These are phyloP conservation scores for Astatotilapia flaviijosephi DNA, from an alignment of 2,113 vertebrate genomes.

Conservation along the genomic window DNA sequence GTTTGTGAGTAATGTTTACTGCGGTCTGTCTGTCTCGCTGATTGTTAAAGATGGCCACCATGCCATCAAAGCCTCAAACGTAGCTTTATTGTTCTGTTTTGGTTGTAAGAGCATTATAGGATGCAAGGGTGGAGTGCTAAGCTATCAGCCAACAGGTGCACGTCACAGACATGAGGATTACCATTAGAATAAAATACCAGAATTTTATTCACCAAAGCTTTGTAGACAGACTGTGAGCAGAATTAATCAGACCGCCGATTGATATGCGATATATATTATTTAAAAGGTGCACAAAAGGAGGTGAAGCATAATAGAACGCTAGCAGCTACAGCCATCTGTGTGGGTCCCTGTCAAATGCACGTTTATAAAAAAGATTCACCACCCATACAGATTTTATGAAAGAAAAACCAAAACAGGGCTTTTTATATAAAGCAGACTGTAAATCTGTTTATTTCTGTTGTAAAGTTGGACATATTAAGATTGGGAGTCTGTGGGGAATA, in stretches of 20 bases:
- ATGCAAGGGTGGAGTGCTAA: neutral
- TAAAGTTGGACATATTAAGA: neutral
- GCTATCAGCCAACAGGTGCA: neutral
- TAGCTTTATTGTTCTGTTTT: neutral
- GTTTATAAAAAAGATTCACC: neutral
- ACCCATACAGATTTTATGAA: neutral
- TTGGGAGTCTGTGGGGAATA: neutral
- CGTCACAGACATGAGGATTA: neutral
- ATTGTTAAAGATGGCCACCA: neutral
- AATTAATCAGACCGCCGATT: neutral
- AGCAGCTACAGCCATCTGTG: neutral
- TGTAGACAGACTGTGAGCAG: neutral
- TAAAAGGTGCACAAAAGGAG: neutral
- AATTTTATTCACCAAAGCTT: neutral
- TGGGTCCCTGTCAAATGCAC: neutral
- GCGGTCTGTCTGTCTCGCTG: neutral
- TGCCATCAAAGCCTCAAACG: neutral
- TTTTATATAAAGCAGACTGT: neutral
- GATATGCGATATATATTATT: neutral
- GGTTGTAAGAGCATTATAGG: neutral
- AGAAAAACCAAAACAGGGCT: neutral
- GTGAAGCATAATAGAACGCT: neutral
- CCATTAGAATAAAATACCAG: neutral
- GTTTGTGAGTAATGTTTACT: neutral
- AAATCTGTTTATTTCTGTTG: neutral